These are phyloP conservation scores for Homarus gammarus DNA, from an alignment of 2,888 invertebrate species.

Conservation along the genomic window DNA sequence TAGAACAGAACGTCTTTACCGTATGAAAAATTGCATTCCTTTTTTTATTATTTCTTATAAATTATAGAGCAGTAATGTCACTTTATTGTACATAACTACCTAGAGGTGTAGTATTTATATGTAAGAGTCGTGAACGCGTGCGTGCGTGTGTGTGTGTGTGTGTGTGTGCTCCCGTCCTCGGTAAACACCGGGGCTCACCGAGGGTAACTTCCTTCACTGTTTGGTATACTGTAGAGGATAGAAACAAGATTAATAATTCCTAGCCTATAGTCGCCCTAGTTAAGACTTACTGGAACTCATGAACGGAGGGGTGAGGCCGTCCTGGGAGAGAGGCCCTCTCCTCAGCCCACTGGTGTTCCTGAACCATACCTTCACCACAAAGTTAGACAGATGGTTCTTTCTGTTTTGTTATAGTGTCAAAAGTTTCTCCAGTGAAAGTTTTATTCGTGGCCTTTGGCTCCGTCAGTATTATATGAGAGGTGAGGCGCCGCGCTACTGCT, in stretches of 20 bases:
- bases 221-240: neutral
- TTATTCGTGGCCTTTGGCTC: neutral
- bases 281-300: neutral
- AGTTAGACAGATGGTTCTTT: too few species aligned
- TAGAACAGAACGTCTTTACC: neutral
- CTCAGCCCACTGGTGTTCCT: too few species aligned
- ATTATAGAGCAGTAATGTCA: constrained; percentile 25
- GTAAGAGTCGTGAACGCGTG: neutral
- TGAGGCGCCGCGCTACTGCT: neutral
- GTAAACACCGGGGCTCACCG: neutral
- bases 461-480: constrained; percentile 23
- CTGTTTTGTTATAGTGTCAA: too few species aligned
- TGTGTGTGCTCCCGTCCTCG: neutral
- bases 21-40: neutral
- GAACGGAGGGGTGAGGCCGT: too few species aligned
- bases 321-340: too few species aligned
- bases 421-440: neutral
- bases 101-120: constrained; percentile 57
- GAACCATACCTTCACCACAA: neutral
- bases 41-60: constrained; percentile 14
- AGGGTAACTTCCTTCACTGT: neutral
- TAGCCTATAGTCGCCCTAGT: neutral
- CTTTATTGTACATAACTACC: constrained; percentile 51
- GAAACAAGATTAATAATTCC: neutral
- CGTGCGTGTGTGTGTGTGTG: neutral